Evolutionary conservation across 1,140 invertebrate species (phyloP), one percentile per base, ranked within the genome.

Genomic region (Pseudomyrmex concolor): DNA sequence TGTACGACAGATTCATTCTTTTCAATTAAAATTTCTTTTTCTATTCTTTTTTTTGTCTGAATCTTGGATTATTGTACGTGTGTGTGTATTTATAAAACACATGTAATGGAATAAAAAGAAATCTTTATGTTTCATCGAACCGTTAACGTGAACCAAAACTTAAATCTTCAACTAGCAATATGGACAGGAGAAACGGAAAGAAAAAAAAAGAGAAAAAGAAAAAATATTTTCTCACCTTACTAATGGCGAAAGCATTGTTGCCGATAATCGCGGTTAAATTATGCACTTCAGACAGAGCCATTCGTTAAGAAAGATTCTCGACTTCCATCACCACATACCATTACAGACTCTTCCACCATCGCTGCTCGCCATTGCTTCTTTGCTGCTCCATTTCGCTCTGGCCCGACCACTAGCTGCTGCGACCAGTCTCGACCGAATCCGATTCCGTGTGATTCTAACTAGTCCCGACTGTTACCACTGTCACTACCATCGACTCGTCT

Each of bases 201-300:
- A 45, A 13, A 13, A 1, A 45, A 9, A 59, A 25, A 17, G 25
- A 57, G 13, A 45, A 19, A 8, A 19, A 15, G 0, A 10, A 12
- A 5, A 12, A 17, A 73, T 2, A 60, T 34, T 9, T 1, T 55
- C 78, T 86, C 93, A 93, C 92, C 92, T 93, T 91, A 86, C 84
- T 85, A 91, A 89, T 84, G 68, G 89, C 76, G 86, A 91, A 91
- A 84, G 89, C 89, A 93, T 94, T 93, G 89, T 92, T 93, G 83
- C 85, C 81, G 88, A 92, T 90, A 89, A 93, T 92, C 72, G 90
- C 83, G 72, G 91, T 87, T 64, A 91, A 89, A 93, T 93, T 92
- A 85, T 91, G 91, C 91, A 93, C 93, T 83, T 93, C 91, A 85
- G 91, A 93, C 72, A 93, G 89, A 88, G 93, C 91, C 93, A 94